Percentiles rank a stretch among this genome's conserved stretches.
phyloP scores from a whole-genome alignment of 1,140 invertebrate genomes.

The Procambarus clarkii region DNA sequence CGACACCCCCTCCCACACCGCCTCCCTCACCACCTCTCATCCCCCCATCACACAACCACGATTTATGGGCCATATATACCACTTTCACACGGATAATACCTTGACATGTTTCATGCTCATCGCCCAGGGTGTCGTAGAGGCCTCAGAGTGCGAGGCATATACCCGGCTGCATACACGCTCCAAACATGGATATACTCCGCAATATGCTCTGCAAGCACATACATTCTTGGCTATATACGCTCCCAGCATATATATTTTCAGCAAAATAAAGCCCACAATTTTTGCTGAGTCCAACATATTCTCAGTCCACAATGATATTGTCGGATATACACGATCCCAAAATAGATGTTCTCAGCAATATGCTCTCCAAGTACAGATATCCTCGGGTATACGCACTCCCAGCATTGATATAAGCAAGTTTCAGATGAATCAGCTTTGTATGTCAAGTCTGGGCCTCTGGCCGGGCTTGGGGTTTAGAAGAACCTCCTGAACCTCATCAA shows the following conservation, averaged over 20 bases:
- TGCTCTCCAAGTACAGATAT: background rate
- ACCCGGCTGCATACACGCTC: background rate
- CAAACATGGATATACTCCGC: background rate
- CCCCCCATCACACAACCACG: background rate
- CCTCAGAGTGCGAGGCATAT: background rate
- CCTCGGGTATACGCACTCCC: background rate
- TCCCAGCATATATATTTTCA: background rate
- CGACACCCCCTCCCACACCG: no score
- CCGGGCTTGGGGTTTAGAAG: no score
- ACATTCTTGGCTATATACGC: background rate
- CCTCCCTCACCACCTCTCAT: background rate
- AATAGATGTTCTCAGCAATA: no score
- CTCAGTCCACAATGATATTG: no score
- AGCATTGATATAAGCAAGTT: background rate
- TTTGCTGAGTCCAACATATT: no score
- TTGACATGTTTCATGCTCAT: conserved; percentile 20
- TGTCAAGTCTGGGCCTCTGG: background rate
- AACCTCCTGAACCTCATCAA: no score
- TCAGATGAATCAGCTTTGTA: background rate
- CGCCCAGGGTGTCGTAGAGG: background rate
- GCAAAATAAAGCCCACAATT: no score
- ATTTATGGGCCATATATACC: conserved; percentile 36
- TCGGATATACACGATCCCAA: no score
- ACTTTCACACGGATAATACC: conserved; percentile 31
- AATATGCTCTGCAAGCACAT: no score